Evolutionary conservation across 2,888 invertebrate species (phyloP), one percentile per base, ranked within the genome.

Genomic region (Perdita meconis): DNA sequence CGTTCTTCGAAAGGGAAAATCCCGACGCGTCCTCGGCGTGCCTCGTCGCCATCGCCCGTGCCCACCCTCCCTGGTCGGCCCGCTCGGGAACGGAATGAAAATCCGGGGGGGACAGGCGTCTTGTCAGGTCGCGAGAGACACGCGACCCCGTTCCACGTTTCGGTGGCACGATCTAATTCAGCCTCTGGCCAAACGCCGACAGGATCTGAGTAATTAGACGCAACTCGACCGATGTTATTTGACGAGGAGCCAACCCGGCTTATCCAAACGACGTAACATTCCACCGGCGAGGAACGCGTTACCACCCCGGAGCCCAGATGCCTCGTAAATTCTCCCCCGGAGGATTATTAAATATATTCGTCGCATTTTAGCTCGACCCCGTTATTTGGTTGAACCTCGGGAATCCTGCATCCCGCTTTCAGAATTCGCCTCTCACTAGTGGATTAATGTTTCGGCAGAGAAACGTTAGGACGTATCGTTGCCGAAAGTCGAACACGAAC

Each of bases 141-240:
- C 72, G 64, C 73, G 63, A 55, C 50, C 78, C 63, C 40, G 34
- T 68, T 80, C 74, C 67, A 66, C 67, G 34, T 60, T 64, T 64
- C 19, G 34, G 55, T 61, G 47, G 19, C 51, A 44, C 60, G 70
- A 51, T 70, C 66, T 67, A 71, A 76, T 66, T 75, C 57, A 61
- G 42, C 75, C 44, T 34, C 36, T 22, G 38, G 36, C 56, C 53
- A 61, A 55, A 36, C 53, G 44, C 34, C 42, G 24, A 19, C 56
- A 42, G 47, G 50, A 66, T 67, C 67, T 59, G 50, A 59, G 53
- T 78, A 79, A 79, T 78, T 78, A 72, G 67, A 73, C 67, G 64
- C 64, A 64, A 60, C 59, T 56, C 42, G 60, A 26, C 59, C 59
- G 72, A 68, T 73, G 67, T 77, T 78, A 77, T 64, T 73, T 42